Conservation (phyloP, 2,797 vertebrate species). For the Chelonia mydas region DNA sequence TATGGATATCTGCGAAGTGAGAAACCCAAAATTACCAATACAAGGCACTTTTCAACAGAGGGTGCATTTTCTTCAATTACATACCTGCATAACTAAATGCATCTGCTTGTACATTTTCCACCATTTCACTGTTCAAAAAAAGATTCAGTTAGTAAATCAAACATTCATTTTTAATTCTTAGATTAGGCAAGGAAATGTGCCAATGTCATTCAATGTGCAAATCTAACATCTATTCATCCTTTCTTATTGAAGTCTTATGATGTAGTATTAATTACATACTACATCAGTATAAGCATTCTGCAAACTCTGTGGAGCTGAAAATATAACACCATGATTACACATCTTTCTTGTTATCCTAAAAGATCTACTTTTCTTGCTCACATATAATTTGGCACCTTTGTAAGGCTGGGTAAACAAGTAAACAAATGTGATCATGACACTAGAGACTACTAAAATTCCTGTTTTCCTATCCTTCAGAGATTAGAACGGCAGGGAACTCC, state of each 20-base stretch:
- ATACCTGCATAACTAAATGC: slow-evolving; percentile 4
- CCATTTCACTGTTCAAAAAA: neutral
- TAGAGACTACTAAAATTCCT: neutral
- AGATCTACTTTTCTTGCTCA: neutral
- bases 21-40: neutral
- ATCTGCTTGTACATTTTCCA: neutral
- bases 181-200: neutral
- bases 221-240: neutral
- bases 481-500: neutral
- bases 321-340: neutral
- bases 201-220: neutral
- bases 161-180: too few species aligned
- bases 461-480: neutral
- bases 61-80: neutral
- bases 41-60: neutral
- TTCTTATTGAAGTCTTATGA: neutral
- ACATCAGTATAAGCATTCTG: accelerated
- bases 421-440: neutral
- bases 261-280: accelerated
- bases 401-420: neutral
- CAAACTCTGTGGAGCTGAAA: neutral
- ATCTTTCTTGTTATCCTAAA: neutral
- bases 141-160: neutral
- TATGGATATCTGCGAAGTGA: neutral
- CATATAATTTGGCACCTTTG: neutral